These are phyloP conservation scores for Phalera bucephala DNA, from an alignment of 2,888 invertebrate species.

Conservation along the genomic window DNA sequence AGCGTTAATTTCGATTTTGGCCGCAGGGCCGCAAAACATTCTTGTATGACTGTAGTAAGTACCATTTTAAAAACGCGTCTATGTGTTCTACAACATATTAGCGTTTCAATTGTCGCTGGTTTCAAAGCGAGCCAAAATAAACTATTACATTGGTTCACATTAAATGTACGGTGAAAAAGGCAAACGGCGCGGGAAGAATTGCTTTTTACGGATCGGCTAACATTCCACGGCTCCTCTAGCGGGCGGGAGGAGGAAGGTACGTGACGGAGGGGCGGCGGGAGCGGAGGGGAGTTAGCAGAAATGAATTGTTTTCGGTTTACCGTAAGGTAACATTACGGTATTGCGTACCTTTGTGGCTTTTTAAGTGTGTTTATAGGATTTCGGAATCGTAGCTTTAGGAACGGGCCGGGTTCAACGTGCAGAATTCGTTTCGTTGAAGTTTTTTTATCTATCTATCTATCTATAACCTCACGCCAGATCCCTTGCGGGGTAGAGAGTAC, in stretches of 20 bases:
- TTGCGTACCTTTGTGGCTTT: slow-evolving; percentile 69
- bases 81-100: slow-evolving; percentile 4
- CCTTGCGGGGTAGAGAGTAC: too few species aligned
- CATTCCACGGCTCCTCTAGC: slow-evolving; percentile 59
- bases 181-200: slow-evolving; percentile 75
- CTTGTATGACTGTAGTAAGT: too few species aligned
- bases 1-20: too few species aligned
- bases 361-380: slow-evolving; percentile 66
- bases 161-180: slow-evolving; percentile 75
- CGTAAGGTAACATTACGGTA: slow-evolving; percentile 67
- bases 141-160: slow-evolving; percentile 67
- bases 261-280: slow-evolving; percentile 25
- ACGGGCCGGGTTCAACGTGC: slow-evolving; percentile 17
- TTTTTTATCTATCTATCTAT: too few species aligned
- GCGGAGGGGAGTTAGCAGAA: slow-evolving; percentile 43
- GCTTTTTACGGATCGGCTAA: slow-evolving; percentile 77
- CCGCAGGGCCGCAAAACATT: too few species aligned
- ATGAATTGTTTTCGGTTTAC: slow-evolving; percentile 74
- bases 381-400: slow-evolving; percentile 16
- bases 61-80: too few species aligned
- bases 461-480: too few species aligned
- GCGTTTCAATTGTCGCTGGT: slow-evolving; percentile 24
- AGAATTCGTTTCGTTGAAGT: too few species aligned
- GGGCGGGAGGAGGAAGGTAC: slow-evolving; percentile 31
- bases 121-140: slow-evolving; percentile 45